Conservation (phyloP, 64 coral and sea anemone species). For the Montipora efflorescens region DNA sequence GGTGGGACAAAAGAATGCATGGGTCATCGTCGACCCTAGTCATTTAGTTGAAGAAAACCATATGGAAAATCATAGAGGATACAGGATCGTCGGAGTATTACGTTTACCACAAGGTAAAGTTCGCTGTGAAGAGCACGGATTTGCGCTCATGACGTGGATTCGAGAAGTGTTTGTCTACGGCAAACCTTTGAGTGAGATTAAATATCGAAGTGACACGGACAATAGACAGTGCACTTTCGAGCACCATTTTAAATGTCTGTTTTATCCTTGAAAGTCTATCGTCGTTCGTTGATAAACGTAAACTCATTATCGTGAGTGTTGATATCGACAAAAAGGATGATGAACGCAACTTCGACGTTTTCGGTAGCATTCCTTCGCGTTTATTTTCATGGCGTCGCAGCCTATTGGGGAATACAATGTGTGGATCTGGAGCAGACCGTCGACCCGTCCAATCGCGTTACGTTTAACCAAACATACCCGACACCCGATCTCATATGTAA, state of each 20-base stretch:
- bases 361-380: not conserved
- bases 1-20: not conserved
- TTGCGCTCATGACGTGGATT: conserved; percentile 2
- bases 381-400: not conserved
- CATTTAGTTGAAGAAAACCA: not conserved
- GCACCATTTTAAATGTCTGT: not conserved
- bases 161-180: not conserved
- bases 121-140: not conserved
- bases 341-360: not conserved
- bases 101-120: not conserved
- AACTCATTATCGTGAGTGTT: not conserved
- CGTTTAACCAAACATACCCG: not conserved
- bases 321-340: not conserved
- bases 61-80: not conserved
- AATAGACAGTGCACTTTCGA: not conserved
- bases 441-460: not conserved
- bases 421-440: not conserved
- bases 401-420: not conserved
- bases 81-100: not conserved
- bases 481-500: not conserved
- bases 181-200: not conserved
- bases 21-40: not conserved
- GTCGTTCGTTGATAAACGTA: not conserved
- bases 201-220: not conserved
- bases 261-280: not conserved